Percentiles rank a stretch among this genome's conserved stretches.
phyloP scores from a whole-genome alignment of 2,888 invertebrate species.

The Crematogaster levior region DNA sequence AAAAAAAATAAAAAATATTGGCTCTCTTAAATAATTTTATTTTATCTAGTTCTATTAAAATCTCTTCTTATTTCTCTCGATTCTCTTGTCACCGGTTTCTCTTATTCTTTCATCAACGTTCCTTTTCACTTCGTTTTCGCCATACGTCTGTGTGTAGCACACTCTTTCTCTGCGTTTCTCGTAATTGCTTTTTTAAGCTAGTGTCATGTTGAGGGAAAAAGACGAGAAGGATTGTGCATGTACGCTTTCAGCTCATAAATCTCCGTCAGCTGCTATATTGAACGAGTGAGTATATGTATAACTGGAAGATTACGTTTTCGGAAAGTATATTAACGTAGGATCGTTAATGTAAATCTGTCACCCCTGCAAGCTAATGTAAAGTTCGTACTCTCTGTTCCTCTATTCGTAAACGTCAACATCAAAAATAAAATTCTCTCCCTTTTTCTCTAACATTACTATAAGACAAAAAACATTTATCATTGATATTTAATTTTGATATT shows the following conservation, averaged over 20 bases:
- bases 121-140: conserved; percentile 45
- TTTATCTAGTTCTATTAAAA: conserved; percentile 80
- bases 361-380: conserved; percentile 10
- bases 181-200: conserved; percentile 51
- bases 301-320: conserved; percentile 46
- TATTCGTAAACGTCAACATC: neutral
- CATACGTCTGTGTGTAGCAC: neutral
- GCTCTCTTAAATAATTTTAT: conserved; percentile 33
- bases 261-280: conserved; percentile 44
- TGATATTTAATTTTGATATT: no score
- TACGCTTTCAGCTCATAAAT: conserved; percentile 43
- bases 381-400: neutral
- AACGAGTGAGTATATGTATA: conserved; percentile 22
- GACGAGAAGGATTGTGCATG: conserved; percentile 18
- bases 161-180: conserved; percentile 39
- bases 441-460: neutral
- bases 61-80: neutral
- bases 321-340: conserved; percentile 32
- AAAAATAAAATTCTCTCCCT: neutral
- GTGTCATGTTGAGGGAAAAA: conserved; percentile 8
- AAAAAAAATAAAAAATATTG: conserved; percentile 65
- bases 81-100: conserved; percentile 1
- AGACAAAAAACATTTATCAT: conserved; percentile 2
- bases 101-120: conserved; percentile 43
- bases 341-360: conserved; percentile 42